Percentiles rank a stretch among this genome's conserved stretches.
These are phyloP conservation scores for Babyrousa celebensis DNA, from an alignment of 2,797 vertebrate species.

Conservation along the genomic window DNA sequence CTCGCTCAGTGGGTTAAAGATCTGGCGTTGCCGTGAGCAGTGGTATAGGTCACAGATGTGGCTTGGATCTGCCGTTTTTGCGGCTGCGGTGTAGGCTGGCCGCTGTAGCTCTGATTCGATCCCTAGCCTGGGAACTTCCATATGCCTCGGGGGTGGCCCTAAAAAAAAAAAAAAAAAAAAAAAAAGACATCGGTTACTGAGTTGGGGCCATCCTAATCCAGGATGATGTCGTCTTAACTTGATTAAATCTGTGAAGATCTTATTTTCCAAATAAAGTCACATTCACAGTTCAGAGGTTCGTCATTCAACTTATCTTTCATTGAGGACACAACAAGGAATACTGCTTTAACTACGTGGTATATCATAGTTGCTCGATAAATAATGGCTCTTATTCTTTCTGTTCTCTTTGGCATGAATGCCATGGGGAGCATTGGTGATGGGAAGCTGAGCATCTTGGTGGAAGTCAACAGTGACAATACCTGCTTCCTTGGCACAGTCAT, in stretches of 20 bases:
- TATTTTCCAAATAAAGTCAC: not conserved
- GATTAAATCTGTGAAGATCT: not conserved
- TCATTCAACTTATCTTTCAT: not conserved
- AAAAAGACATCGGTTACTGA: too few relatives aligned
- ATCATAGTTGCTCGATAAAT: not conserved
- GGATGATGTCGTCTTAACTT: not conserved
- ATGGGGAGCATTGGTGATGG: not conserved
- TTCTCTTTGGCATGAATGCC: not conserved
- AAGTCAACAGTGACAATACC: not conserved
- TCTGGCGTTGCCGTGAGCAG: too few relatives aligned
- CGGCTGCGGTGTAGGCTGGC: too few relatives aligned
- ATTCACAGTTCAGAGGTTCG: not conserved
- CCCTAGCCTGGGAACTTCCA: too few relatives aligned
- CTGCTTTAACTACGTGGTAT: not conserved
- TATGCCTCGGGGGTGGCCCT: too few relatives aligned
- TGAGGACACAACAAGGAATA: not conserved
- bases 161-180: too few relatives aligned
- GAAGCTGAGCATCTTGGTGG: not conserved
- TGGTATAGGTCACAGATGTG: too few relatives aligned
- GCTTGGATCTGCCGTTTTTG: too few relatives aligned
- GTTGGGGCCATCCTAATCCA: not conserved
- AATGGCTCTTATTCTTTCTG: not conserved
- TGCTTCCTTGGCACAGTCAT: not conserved
- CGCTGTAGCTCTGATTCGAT: too few relatives aligned
- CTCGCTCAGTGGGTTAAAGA: too few relatives aligned